Evolutionary conservation across 2,113 vertebrate genomes (phyloP).

Genomic region (Rhinichthys klamathensis): DNA sequence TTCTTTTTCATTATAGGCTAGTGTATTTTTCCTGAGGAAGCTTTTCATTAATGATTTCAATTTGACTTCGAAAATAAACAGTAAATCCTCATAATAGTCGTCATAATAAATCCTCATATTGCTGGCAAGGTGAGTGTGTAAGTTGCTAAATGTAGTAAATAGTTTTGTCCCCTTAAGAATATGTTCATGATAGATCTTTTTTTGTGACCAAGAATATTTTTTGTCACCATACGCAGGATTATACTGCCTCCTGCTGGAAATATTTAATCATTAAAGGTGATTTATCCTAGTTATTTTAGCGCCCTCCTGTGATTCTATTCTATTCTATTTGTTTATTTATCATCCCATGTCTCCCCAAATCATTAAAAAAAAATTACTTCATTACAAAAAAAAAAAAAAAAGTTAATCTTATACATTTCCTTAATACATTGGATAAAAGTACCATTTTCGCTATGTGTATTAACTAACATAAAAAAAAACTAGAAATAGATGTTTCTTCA

Average conservation of each 20-base stretch:
- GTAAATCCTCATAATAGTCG: background rate
- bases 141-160: background rate
- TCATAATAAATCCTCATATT: background rate
- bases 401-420: too few relatives aligned
- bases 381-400: too few relatives aligned
- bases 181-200: background rate
- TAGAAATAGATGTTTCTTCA: too few relatives aligned
- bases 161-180: background rate
- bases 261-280: background rate
- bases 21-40: background rate
- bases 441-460: too few relatives aligned
- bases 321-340: background rate
- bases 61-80: background rate
- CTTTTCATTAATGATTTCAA: background rate
- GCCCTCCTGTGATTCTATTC: background rate
- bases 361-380: too few relatives aligned
- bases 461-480: too few relatives aligned
- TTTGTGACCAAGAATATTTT: background rate
- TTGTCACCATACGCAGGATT: background rate
- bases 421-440: too few relatives aligned
- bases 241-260: slow-evolving; percentile 40
- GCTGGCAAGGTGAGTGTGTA: background rate
- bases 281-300: background rate
- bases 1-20: background rate
- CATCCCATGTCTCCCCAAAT: too few relatives aligned